These are phyloP conservation scores for Sebastes hubbsi DNA, from an alignment of 2,797 vertebrate species.

Conservation along the genomic window DNA sequence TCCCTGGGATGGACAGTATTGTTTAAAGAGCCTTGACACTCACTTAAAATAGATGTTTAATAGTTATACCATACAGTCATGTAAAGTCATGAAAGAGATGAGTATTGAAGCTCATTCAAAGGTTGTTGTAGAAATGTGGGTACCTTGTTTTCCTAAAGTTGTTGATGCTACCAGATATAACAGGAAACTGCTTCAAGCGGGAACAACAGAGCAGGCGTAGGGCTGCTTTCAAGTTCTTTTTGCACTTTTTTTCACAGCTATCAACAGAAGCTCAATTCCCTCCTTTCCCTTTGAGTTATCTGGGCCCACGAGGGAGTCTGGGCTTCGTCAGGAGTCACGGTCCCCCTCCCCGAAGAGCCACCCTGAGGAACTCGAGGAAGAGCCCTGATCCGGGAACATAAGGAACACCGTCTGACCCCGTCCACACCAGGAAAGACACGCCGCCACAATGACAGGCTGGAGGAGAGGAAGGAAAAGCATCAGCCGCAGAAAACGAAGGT, in stretches of 20 bases:
- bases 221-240: slow-evolving; percentile 4
- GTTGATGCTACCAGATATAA: slow-evolving; percentile 14
- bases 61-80: not conserved
- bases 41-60: not conserved
- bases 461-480: slow-evolving; percentile 20
- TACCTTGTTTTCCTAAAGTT: not conserved
- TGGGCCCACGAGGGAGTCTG: slow-evolving; percentile 27
- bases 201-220: not conserved
- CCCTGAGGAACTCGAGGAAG: slow-evolving; percentile 13
- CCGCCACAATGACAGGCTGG: slow-evolving; percentile 7
- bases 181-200: slow-evolving; percentile 2
- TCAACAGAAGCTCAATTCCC: slow-evolving; percentile 44
- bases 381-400: slow-evolving; percentile 12
- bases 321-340: slow-evolving; percentile 29
- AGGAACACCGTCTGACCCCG: slow-evolving; percentile 17
- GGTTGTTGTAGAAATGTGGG: not conserved
- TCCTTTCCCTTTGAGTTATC: slow-evolving; percentile 26
- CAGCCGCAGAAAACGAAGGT: slow-evolving; percentile 25
- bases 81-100: not conserved
- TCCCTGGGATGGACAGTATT: too few species aligned
- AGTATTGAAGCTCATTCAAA: not conserved
- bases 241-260: not conserved
- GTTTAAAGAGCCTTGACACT: not conserved
- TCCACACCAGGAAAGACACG: slow-evolving; percentile 24
- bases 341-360: not conserved